Evolutionary conservation across 2,113 vertebrate species (phyloP).

Genomic region (Glaucidium brasilianum): DNA sequence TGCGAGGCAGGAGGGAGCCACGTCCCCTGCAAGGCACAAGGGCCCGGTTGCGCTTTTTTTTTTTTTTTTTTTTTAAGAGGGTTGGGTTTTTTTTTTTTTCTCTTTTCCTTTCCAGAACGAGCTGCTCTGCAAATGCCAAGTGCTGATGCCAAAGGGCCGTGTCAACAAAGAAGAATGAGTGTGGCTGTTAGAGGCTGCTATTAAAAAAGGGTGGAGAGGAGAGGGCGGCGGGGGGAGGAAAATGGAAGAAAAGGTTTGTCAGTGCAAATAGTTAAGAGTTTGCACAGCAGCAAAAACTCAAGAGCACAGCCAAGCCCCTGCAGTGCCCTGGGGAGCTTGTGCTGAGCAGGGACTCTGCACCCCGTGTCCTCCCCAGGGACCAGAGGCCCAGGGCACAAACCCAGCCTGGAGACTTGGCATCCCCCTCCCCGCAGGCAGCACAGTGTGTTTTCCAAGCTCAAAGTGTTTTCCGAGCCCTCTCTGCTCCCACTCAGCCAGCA

Average conservation of each 20-base stretch:
- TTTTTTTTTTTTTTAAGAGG: not conserved
- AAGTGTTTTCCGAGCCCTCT: not conserved
- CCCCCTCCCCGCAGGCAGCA: rapidly evolving
- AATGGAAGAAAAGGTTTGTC: slow-evolving; percentile 13
- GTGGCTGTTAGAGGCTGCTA: slow-evolving; percentile 61
- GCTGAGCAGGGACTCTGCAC: not conserved
- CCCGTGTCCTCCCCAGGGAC: not conserved
- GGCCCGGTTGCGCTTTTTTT: not conserved
- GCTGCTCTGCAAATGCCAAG: slow-evolving; percentile 61
- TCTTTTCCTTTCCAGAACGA: slow-evolving; percentile 3
- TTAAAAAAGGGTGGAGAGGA: slow-evolving; percentile 59
- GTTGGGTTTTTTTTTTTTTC: not conserved
- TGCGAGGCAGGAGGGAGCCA: not conserved
- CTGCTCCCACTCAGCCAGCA: not conserved
- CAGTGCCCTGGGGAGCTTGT: not conserved
- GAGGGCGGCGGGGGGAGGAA: not conserved
- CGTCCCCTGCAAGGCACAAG: not conserved
- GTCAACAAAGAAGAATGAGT: slow-evolving; percentile 66
- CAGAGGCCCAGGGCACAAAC: not conserved
- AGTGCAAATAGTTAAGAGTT: not conserved
- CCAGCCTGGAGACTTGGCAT: not conserved
- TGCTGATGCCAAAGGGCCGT: slow-evolving; percentile 62
- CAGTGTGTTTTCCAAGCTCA: not conserved
- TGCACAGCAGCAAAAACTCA: not conserved
- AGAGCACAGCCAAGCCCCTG: not conserved